Evolutionary conservation across 2,797 vertebrate species (phyloP).

Genomic region (Cercopithecus hamlyni): DNA sequence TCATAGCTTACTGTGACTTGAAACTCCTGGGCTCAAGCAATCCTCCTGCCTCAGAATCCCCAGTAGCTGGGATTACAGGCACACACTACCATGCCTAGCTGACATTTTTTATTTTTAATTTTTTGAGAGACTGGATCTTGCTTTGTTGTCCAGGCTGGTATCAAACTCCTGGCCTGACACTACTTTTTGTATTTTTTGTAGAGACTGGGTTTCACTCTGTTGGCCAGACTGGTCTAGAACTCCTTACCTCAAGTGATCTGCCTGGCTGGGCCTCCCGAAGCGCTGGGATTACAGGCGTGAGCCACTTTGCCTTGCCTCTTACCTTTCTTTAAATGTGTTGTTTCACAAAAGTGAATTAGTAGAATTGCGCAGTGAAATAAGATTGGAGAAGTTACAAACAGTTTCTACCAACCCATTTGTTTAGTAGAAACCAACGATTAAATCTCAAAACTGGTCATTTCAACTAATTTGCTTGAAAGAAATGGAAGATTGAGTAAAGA

Average conservation of each 20-base stretch:
- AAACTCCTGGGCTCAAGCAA: not conserved
- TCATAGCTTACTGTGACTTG: not conserved
- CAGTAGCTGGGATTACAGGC: not conserved
- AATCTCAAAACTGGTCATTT: not conserved
- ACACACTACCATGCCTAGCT: not conserved
- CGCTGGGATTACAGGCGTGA: not conserved
- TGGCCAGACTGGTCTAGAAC: too few relatives aligned
- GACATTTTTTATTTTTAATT: not conserved
- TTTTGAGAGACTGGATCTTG: not conserved
- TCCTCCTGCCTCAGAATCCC: not conserved
- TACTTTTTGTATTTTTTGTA: too few relatives aligned
- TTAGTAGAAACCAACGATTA: not conserved
- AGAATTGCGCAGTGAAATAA: not conserved
- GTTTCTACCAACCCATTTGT: not conserved
- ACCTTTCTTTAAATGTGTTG: not conserved
- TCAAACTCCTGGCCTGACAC: not conserved
- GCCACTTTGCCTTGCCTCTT: not conserved
- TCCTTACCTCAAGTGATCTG: not conserved
- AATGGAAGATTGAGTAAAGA: not conserved
- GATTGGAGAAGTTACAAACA: not conserved
- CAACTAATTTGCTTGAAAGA: slow-evolving; percentile 9
- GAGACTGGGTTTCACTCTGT: too few relatives aligned
- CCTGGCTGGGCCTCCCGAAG: not conserved
- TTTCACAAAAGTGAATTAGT: slow-evolving; percentile 25
- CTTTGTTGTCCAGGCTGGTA: not conserved